These are phyloP conservation scores for Quadroppia sp. DNA, from an alignment of 2,888 invertebrate genomes.

Conservation along the genomic window DNA sequence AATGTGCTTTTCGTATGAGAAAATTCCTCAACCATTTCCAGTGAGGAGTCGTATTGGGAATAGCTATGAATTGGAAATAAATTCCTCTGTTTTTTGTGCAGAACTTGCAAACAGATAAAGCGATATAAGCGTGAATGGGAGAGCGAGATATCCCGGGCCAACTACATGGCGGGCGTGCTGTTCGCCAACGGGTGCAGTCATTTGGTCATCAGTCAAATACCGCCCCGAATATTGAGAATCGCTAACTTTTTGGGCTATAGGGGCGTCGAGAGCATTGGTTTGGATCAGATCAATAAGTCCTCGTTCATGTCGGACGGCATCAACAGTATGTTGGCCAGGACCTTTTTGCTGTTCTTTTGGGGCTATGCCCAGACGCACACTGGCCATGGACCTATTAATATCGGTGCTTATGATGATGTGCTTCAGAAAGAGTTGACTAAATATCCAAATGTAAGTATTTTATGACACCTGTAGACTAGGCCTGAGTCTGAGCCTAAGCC, in stretches of 20 bases:
- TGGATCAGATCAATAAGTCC: slow-evolving; percentile 31
- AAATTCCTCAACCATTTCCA: no score
- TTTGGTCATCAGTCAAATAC: neutral
- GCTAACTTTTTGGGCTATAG: slow-evolving; percentile 36
- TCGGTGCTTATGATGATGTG: no score
- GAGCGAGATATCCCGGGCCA: neutral
- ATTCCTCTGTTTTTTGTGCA: no score
- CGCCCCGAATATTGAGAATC: neutral
- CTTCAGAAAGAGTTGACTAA: no score
- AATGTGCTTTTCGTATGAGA: no score
- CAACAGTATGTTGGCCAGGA: slow-evolving; percentile 8
- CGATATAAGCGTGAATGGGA: neutral
- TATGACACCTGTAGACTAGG: no score
- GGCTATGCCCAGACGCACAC: no score
- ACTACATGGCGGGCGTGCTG: neutral
- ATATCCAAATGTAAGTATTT: no score
- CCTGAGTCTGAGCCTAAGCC: no score
- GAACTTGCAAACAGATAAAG: neutral
- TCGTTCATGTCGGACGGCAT: slow-evolving; percentile 20
- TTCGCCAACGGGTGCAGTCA: neutral
- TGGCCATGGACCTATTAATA: no score
- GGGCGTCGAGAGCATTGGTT: slow-evolving; percentile 15
- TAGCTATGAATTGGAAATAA: no score
- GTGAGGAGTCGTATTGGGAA: no score
- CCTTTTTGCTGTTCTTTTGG: neutral